Evolutionary conservation across 30 jellyfish, hydroid and myxozoan species (phyloP).

Genomic region (Euphysa ruthae): DNA sequence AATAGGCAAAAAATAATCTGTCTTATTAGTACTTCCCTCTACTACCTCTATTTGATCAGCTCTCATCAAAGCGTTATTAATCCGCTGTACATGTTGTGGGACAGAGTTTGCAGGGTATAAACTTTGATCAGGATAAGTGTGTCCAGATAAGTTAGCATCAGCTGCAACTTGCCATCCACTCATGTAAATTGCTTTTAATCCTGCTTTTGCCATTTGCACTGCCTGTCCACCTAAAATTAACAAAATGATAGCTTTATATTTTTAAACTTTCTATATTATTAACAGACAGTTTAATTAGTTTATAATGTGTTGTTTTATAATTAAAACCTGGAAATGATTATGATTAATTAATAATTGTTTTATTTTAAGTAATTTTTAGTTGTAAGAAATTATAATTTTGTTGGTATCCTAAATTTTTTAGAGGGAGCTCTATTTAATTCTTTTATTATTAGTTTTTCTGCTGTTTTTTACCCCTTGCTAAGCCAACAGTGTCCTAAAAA

Average conservation of each 20-base stretch:
- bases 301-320: too few species aligned
- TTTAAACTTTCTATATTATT: too few species aligned
- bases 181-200: slow-evolving; percentile 71
- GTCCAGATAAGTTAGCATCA: slow-evolving; percentile 60
- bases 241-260: too few species aligned
- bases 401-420: too few species aligned
- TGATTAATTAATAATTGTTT: too few species aligned
- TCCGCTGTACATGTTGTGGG: slow-evolving; percentile 71
- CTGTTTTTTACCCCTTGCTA: too few species aligned
- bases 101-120: slow-evolving; percentile 84
- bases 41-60: slow-evolving; percentile 86
- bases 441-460: too few species aligned
- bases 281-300: not conserved
- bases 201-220: slow-evolving; percentile 95
- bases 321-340: too few species aligned
- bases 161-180: slow-evolving; percentile 99
- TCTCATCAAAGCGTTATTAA: slow-evolving; percentile 84
- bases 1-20: slow-evolving; percentile 63
- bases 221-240: slow-evolving; percentile 75
- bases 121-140: slow-evolving; percentile 80
- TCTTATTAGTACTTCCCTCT: slow-evolving; percentile 39
- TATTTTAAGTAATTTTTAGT: too few species aligned
- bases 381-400: too few species aligned
- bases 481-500: too few species aligned
- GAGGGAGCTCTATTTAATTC: too few species aligned